Base-by-base conservation (phyloP, 2,113 vertebrate genomes). In the Brachyhypopomus gauderio region DNA sequence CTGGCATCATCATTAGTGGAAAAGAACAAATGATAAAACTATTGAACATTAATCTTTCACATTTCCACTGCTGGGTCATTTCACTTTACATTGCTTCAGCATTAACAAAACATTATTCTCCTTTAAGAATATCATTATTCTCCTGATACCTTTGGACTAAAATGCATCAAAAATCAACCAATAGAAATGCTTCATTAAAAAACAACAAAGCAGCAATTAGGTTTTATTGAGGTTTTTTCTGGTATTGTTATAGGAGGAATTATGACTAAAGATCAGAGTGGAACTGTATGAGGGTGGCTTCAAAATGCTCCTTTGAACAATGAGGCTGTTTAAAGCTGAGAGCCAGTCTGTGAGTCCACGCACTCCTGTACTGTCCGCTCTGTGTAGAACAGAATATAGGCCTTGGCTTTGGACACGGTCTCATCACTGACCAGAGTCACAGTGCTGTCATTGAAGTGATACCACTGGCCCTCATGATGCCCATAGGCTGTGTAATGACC, bases 391-490 rank as follows among this genome's bases (percentile, higher is more conserved):
- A 99, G 96, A 89, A 99, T 97, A 90, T 99, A 98, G 81, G 97
- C 98, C 92, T 99, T 99, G 81, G 98, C 96, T 89, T 97, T 98
- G 77, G 89, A 92, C 84, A 99, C 97, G 0, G 96, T 92, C 78
- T 99, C 96, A 85, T 99, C 97, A 0, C 92, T 96, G 0, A 96
- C 95, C 90, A 96, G 85, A 20, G 95, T 97, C 62, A 99, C 97
- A 36, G 97, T 99, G 86, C 98, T 97, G 94, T 99, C 97, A 0
- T 99, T 99, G 92, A 99, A 99, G 83, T 99, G 98, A 93, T 96
- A 99, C 98, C 98, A 99, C 79, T 90, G 92, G 41, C 95, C 95
- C 84, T 97, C 95, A 0, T 98, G 96, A 22, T 92, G 91, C 17
- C 96, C 97, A 0, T 99, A 99, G 0, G 97, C 97, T 0, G 97